A percentile compares a stretch with the other conserved stretches of the same genome.
These are phyloP conservation scores for Leptinotarsa undecemlineata DNA, from an alignment of 1,140 invertebrate genomes.

Conservation along the genomic window DNA sequence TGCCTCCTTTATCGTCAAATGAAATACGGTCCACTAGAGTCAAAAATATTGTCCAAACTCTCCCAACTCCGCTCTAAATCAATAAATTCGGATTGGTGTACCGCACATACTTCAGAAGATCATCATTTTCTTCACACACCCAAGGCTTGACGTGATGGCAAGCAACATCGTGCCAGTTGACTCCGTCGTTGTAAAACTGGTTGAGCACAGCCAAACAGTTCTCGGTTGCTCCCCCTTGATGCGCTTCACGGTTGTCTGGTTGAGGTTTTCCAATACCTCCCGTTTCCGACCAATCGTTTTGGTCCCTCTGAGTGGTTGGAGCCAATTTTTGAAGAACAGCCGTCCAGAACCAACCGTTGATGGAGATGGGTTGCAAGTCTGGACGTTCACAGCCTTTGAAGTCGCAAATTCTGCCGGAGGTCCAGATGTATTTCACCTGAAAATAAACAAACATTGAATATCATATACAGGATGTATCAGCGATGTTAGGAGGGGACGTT, in stretches of 20 bases:
- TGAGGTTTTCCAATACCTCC: slow-evolving; percentile 80
- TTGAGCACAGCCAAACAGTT: slow-evolving; percentile 80
- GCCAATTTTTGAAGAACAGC: slow-evolving; percentile 78
- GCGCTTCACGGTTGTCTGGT: slow-evolving; percentile 77
- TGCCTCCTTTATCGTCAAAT: too few relatives aligned
- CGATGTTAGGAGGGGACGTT: too few relatives aligned
- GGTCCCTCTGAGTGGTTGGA: slow-evolving; percentile 71
- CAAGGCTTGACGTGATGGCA: slow-evolving; percentile 83
- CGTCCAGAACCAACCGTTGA: slow-evolving; percentile 89
- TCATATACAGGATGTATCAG: slow-evolving; percentile 35
- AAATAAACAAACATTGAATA: slow-evolving; percentile 61
- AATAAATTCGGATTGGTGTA: slow-evolving; percentile 76
- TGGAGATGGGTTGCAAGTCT: slow-evolving; percentile 73
- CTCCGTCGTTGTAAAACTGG: slow-evolving; percentile 84
- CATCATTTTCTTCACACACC: slow-evolving; percentile 81
- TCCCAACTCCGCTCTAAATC: slow-evolving; percentile 57
- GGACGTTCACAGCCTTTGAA: slow-evolving; percentile 81
- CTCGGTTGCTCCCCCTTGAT: slow-evolving; percentile 76
- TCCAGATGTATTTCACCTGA: slow-evolving; percentile 83
- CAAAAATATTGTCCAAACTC: too few relatives aligned
- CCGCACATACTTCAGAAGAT: slow-evolving; percentile 77
- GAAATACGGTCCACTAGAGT: too few relatives aligned
- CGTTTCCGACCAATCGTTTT: slow-evolving; percentile 82
- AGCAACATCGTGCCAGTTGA: slow-evolving; percentile 85
- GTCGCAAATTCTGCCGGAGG: slow-evolving; percentile 81